These are phyloP conservation scores for Cygnus buccinator DNA, from an alignment of 2,113 vertebrate species.

Conservation along the genomic window DNA sequence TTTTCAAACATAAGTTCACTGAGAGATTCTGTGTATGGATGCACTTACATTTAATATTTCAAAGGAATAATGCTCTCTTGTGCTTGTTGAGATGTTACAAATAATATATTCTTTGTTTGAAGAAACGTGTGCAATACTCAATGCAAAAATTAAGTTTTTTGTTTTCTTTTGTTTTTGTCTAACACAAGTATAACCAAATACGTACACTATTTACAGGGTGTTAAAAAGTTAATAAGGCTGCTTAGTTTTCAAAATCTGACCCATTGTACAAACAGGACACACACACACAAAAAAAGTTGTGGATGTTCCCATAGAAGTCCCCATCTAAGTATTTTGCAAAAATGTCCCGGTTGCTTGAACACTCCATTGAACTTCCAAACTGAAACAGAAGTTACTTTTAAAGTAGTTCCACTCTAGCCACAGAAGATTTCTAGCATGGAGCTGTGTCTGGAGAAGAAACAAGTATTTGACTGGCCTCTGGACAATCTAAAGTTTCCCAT, in stretches of 20 bases:
- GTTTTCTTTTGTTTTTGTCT: background rate
- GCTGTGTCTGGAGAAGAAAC: background rate
- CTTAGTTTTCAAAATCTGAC: background rate
- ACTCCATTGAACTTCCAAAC: background rate
- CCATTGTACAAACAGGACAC: background rate
- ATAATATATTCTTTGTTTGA: slow-evolving; percentile 46
- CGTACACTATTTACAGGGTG: slow-evolving; percentile 59
- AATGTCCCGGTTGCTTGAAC: background rate
- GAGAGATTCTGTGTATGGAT: background rate
- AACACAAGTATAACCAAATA: slow-evolving; percentile 6
- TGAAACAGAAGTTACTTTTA: background rate
- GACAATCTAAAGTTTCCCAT: background rate
- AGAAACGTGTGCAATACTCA: slow-evolving; percentile 43
- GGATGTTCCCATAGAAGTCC: background rate
- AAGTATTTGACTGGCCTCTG: background rate
- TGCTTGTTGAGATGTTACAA: slow-evolving; percentile 31
- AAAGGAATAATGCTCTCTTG: slow-evolving; percentile 27
- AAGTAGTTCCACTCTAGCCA: background rate
- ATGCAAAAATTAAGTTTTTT: slow-evolving; percentile 16
- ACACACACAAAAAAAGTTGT: background rate
- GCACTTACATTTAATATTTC: background rate
- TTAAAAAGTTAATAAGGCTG: slow-evolving; percentile 12
- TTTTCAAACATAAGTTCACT: background rate
- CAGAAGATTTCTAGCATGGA: background rate
- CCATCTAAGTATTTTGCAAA: background rate